A percentile compares a stretch with the other conserved stretches of the same genome.
These are phyloP conservation scores for Hirundo rustica DNA, from an alignment of 2,797 vertebrate genomes.

Conservation along the genomic window DNA sequence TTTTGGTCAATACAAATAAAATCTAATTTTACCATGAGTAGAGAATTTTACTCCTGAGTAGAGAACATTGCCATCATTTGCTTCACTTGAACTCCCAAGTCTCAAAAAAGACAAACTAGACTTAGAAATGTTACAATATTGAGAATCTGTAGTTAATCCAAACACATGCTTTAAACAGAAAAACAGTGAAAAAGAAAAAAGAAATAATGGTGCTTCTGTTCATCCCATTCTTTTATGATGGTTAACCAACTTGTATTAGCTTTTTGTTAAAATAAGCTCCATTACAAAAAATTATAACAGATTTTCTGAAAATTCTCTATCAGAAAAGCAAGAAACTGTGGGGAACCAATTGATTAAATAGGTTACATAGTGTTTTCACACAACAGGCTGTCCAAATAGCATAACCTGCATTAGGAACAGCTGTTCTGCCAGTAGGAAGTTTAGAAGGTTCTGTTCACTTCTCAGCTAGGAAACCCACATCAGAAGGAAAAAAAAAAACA, in stretches of 20 bases:
- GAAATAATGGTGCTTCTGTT: not conserved
- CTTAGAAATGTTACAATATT: not conserved
- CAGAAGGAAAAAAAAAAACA: not conserved
- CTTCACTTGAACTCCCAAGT: not conserved
- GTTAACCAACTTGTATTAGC: not conserved
- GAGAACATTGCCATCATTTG: not conserved
- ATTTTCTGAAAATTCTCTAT: not conserved
- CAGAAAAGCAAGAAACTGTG: not conserved
- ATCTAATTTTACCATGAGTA: not conserved
- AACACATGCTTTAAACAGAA: not conserved
- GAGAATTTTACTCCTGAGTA: too few species aligned
- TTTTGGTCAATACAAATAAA: conserved; percentile 50
- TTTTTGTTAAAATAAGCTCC: not conserved
- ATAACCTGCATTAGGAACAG: not conserved
- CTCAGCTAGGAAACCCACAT: not conserved
- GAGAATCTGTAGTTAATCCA: not conserved
- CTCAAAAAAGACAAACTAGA: not conserved
- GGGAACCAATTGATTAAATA: not conserved
- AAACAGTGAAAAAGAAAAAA: not conserved
- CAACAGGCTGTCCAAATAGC: not conserved
- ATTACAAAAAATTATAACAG: not conserved
- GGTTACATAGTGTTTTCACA: not conserved
- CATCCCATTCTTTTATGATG: not conserved
- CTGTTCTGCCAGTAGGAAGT: not conserved
- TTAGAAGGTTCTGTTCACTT: not conserved